These are phyloP conservation scores for Morpho helenor DNA, from an alignment of 2,888 invertebrate species.

Conservation along the genomic window DNA sequence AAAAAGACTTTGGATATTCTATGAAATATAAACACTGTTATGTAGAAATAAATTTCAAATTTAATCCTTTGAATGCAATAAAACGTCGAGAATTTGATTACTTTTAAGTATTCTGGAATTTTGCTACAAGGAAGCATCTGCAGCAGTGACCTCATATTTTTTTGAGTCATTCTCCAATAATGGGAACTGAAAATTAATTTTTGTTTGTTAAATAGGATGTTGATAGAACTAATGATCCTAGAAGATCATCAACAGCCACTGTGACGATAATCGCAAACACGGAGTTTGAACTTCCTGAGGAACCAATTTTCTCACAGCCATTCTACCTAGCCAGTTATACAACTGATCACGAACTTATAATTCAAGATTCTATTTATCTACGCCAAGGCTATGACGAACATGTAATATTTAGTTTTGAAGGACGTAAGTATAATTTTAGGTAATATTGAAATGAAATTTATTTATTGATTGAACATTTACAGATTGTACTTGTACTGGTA, in stretches of 20 bases:
- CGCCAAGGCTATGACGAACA: conserved; percentile 51
- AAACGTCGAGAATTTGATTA: too few relatives aligned
- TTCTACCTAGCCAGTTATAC: conserved; percentile 66
- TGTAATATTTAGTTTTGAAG: conserved; percentile 50
- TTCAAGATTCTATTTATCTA: conserved; percentile 46
- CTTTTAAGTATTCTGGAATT: too few relatives aligned
- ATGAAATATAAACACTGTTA: too few relatives aligned
- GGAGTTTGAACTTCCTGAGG: conserved; percentile 58
- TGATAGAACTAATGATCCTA: conserved; percentile 49
- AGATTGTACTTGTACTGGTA: too few relatives aligned
- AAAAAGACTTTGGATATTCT: too few relatives aligned
- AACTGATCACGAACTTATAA: conserved; percentile 36
- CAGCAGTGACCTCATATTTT: too few relatives aligned
- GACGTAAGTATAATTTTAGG: conserved; percentile 40
- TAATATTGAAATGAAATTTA: too few relatives aligned
- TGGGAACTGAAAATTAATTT: neutral
- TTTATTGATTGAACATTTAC: too few relatives aligned
- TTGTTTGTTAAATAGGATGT: conserved; percentile 46
- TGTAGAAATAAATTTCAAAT: too few relatives aligned
- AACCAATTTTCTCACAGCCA: conserved; percentile 61
- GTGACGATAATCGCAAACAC: conserved; percentile 54
- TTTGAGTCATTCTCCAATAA: neutral
- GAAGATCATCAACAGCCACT: conserved; percentile 40
- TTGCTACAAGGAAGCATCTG: too few relatives aligned
- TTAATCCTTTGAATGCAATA: too few relatives aligned